Evolutionary conservation across 2,797 vertebrate species (phyloP).

Genomic region (Petrocephalus schoutedeni): DNA sequence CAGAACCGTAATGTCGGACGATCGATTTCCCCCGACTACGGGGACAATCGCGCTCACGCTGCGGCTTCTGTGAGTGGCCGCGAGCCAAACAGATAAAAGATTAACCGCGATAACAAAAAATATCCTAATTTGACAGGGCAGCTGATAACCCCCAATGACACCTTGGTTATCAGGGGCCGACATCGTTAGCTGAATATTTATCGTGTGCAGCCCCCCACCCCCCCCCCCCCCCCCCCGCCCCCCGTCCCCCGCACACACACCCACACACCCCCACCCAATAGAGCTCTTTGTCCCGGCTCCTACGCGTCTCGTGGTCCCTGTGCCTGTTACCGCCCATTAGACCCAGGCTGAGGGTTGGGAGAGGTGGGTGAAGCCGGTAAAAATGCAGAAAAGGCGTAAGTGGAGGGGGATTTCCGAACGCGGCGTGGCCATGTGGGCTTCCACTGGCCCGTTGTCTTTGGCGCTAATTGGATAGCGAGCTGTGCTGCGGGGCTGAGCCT

Average conservation of each 20-base stretch:
- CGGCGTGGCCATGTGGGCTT: neutral
- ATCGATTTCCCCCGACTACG: constrained; percentile 54
- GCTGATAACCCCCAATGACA: constrained; percentile 71
- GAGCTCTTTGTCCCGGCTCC: neutral
- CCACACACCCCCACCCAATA: neutral
- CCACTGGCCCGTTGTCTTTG: neutral
- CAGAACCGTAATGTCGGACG: constrained; percentile 59
- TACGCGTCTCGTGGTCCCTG: neutral
- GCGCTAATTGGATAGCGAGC: neutral
- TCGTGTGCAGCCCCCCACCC: constrained; percentile 59
- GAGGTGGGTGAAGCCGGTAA: neutral
- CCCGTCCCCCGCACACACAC: neutral
- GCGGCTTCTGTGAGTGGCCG: constrained; percentile 60
- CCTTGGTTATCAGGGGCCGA: constrained; percentile 65
- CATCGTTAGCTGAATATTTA: constrained; percentile 74
- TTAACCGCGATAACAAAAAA: constrained; percentile 66
- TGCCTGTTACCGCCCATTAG: neutral
- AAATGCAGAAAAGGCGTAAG: neutral
- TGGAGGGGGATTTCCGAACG: neutral
- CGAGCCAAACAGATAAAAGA: constrained; percentile 70
- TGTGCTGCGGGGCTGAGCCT: neutral
- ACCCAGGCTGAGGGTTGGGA: neutral
- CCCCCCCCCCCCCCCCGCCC: neutral
- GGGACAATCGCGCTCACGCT: constrained; percentile 50
- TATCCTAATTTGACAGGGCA: constrained; percentile 69